Evolutionary conservation across 1,140 invertebrate genomes (phyloP), one percentile per base, ranked within the genome.

Genomic region (Drosophila nigrodunni): DNA sequence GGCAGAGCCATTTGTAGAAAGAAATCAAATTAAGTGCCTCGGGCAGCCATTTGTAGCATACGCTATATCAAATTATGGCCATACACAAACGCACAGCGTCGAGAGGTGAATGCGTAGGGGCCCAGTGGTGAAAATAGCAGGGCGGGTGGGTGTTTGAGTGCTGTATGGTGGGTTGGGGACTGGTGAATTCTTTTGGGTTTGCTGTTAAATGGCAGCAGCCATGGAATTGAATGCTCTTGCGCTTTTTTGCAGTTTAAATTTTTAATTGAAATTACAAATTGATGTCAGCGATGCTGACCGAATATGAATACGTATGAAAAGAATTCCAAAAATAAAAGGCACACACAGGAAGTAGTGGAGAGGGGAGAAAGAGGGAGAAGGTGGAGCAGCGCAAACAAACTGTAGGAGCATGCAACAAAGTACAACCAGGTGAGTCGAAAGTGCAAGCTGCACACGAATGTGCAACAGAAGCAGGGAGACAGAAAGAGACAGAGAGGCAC

Each of bases 181-280:
- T 21, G 57, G 47, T 57, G 41, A 34, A 44, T 54, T 49, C 54
- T 41, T 60, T 60, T 39, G 46, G 57, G 35, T 30, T 44, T 10
- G 49, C 11, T 55, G 64, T 55, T 74, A 68, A 74, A 60, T 60
- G 65, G 64, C 71, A 68, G 57, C 64, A 44, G 64, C 71, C 60
- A 74, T 73, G 62, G 62, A 73, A 67, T 73, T 67, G 70, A 74
- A 74, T 61, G 52, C 43, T 49, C 62, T 52, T 68, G 71, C 60
- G 74, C 69, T 62, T 77, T 77, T 70, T 76, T 64, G 70, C 71
- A 68, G 74, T 73, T 85, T 86, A 76, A 87, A 86, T 86, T 87
- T 87, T 86, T 87, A 86, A 87, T 87, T 86, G 75, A 87, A 86
- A 86, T 86, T 86, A 86, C 82, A 76, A 82, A 86, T 86, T 86